Evolutionary conservation across 2,113 vertebrate species (phyloP).

Genomic region (Grallaria varia): DNA sequence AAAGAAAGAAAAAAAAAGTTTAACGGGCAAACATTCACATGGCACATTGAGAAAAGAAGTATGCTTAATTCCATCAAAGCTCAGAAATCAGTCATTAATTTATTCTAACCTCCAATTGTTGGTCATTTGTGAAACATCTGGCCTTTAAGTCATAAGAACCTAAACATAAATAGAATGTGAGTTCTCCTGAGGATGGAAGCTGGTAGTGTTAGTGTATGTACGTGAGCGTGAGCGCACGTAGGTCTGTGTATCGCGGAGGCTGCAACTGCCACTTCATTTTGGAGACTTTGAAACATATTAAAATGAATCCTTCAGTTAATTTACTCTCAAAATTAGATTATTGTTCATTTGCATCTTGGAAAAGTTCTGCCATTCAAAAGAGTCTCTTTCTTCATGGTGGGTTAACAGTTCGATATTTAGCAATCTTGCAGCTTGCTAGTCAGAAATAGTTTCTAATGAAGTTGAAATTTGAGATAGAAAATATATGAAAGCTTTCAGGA

Average conservation of each 20-base stretch:
- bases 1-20: slow-evolving; percentile 76
- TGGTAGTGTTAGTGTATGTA: background rate
- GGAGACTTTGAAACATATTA: slow-evolving; percentile 32
- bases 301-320: slow-evolving; percentile 56
- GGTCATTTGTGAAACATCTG: slow-evolving; percentile 94
- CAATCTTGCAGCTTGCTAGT: slow-evolving; percentile 65
- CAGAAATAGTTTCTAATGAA: slow-evolving; percentile 74
- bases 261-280: slow-evolving; percentile 23
- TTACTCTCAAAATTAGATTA: slow-evolving; percentile 66
- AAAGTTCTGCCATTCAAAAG: slow-evolving; percentile 62
- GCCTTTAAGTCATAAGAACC: slow-evolving; percentile 79
- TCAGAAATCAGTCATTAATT: slow-evolving; percentile 97
- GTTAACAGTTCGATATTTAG: slow-evolving; percentile 69
- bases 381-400: slow-evolving; percentile 60
- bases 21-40: slow-evolving; percentile 91
- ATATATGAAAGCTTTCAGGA: slow-evolving; percentile 69
- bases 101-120: slow-evolving; percentile 91
- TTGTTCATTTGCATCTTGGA: slow-evolving; percentile 66
- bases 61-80: slow-evolving; percentile 99
- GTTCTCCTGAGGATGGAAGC: slow-evolving; percentile 41
- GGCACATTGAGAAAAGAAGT: slow-evolving; percentile 92
- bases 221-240: background rate
- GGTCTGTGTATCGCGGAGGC: background rate
- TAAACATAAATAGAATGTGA: slow-evolving; percentile 68
- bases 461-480: slow-evolving; percentile 74